phyloP scores from a whole-genome alignment of 2,113 vertebrate species.

The Raja brachyura region DNA sequence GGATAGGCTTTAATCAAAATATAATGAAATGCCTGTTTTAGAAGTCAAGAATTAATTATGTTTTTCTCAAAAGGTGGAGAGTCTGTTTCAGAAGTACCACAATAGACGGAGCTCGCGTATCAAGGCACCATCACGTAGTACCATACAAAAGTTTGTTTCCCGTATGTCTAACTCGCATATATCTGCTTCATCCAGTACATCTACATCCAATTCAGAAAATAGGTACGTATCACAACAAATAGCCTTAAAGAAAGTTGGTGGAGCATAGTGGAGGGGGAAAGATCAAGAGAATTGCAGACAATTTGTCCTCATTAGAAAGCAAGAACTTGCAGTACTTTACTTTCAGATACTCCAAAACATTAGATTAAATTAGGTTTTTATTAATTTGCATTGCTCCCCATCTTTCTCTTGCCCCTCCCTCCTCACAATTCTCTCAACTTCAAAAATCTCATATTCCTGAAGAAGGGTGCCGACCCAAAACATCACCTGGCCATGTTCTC shows the following conservation, averaged over 20 bases:
- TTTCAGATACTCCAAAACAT: neutral
- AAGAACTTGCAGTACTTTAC: neutral
- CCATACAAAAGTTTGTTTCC: constrained; percentile 89
- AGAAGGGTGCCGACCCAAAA: no score
- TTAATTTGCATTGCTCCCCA: neutral
- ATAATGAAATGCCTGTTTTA: neutral
- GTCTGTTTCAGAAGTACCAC: constrained; percentile 90
- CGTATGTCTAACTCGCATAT: constrained; percentile 85
- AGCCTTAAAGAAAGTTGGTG: neutral
- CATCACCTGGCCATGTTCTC: no score
- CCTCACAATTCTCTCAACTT: no score
- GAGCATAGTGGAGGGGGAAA: neutral
- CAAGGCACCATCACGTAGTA: constrained; percentile 86
- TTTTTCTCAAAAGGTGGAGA: constrained; percentile 72
- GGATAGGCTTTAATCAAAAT: neutral
- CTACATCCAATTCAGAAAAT: constrained; percentile 80
- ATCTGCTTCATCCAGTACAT: constrained; percentile 71
- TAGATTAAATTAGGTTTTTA: neutral
- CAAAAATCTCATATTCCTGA: no score
- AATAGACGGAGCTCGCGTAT: constrained; percentile 82
- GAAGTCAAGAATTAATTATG: neutral
- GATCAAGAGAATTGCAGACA: neutral
- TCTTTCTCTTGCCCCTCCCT: no score
- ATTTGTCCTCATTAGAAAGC: neutral
- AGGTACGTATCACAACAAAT: constrained; percentile 59